These are phyloP conservation scores for Epizoanthus stellaris DNA, from an alignment of 92 coral and sea anemone genomes.

Conservation along the genomic window DNA sequence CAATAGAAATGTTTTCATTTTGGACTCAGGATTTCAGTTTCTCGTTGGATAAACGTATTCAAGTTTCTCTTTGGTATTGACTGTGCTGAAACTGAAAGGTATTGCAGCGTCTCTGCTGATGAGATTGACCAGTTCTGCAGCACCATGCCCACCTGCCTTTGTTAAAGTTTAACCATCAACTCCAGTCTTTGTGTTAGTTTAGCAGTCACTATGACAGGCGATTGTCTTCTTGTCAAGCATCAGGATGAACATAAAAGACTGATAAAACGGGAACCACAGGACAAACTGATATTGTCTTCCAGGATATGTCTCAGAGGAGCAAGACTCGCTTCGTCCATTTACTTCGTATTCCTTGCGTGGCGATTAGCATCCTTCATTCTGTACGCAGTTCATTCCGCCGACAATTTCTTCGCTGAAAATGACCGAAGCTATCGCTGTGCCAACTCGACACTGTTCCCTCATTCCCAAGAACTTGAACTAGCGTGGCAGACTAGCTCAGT, in stretches of 20 bases:
- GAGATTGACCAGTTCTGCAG: too few relatives aligned
- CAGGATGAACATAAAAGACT: background rate
- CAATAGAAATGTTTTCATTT: too few relatives aligned
- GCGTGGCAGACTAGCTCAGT: slow-evolving; percentile 28
- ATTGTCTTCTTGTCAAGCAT: background rate
- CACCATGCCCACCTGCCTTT: too few relatives aligned
- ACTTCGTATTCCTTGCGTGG: too few relatives aligned
- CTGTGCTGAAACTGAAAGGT: too few relatives aligned
- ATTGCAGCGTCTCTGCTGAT: too few relatives aligned
- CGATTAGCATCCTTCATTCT: background rate
- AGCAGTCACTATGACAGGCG: background rate
- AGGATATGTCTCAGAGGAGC: background rate
- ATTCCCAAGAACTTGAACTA: slow-evolving; percentile 17
- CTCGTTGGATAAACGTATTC: too few relatives aligned
- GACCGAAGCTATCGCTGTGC: slow-evolving; percentile 3
- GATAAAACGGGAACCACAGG: background rate
- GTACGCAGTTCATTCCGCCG: slow-evolving; percentile 11
- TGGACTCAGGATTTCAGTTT: too few relatives aligned
- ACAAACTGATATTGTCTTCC: background rate
- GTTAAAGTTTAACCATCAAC: too few relatives aligned
- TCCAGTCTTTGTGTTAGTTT: too few relatives aligned
- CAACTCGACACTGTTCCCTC: slow-evolving; percentile 3
- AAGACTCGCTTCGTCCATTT: background rate
- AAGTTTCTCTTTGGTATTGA: too few relatives aligned
- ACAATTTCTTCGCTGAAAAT: background rate